phyloP scores from a whole-genome alignment of 2,888 invertebrate genomes.

The Andrena fulva region DNA sequence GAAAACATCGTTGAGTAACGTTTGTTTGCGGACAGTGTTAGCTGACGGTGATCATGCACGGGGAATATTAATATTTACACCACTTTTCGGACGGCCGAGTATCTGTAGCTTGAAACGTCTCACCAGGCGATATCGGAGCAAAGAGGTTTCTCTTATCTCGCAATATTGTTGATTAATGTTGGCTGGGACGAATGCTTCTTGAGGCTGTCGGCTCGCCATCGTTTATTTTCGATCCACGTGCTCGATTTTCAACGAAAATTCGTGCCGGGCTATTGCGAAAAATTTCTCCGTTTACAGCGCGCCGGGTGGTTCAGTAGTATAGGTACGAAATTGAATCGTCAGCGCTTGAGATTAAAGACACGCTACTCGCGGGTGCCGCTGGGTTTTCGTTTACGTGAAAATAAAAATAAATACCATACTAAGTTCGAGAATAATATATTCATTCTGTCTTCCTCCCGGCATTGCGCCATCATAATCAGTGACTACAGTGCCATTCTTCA shows the following conservation, averaged over 20 bases:
- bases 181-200: neutral
- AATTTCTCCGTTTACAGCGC: too few relatives aligned
- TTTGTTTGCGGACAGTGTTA: slow-evolving; percentile 23
- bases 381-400: too few relatives aligned
- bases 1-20: slow-evolving; percentile 2
- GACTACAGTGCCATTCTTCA: neutral
- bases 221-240: neutral
- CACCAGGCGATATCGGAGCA: neutral
- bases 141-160: neutral
- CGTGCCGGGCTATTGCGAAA: neutral
- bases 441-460: neutral
- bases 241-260: neutral
- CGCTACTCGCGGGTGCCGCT: too few relatives aligned
- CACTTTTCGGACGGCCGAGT: too few relatives aligned
- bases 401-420: too few relatives aligned
- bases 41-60: slow-evolving; percentile 2
- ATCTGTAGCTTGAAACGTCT: neutral
- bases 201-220: neutral
- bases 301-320: too few relatives aligned
- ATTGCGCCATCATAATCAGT: neutral
- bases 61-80: slow-evolving; percentile 25
- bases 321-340: too few relatives aligned
- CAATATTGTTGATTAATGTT: slow-evolving; percentile 9
- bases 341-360: too few relatives aligned
- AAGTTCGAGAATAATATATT: too few relatives aligned